Conservation (phyloP, 2,888 invertebrate species). For the Metopia argyrocephala region DNA sequence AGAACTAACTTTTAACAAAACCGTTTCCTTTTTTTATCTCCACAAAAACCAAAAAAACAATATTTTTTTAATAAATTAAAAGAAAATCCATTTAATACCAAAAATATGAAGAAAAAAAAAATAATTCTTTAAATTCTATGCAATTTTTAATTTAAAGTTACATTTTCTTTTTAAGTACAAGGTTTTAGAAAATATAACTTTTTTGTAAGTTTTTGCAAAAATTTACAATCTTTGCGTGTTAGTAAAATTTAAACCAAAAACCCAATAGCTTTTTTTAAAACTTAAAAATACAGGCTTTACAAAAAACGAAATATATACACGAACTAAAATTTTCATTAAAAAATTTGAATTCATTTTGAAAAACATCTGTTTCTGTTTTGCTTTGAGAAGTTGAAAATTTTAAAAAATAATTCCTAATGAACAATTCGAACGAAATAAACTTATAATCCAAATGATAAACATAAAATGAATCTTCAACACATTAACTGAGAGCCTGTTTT, state of each 20-base stretch:
- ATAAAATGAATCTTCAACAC: no score
- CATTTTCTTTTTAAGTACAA: background rate
- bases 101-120: constrained; percentile 34
- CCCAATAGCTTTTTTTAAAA: constrained; percentile 36
- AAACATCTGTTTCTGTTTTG: background rate
- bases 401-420: background rate
- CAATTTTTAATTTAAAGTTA: background rate
- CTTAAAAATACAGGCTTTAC: constrained; percentile 23
- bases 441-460: no score
- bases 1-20: constrained; percentile 78
- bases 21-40: constrained; percentile 56
- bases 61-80: constrained; percentile 11
- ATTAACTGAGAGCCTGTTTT: no score
- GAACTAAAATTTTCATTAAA: background rate
- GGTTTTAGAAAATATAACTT: constrained; percentile 2
- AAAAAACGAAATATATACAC: background rate
- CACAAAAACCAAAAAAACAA: constrained; percentile 20
- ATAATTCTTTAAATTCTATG: background rate
- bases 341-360: background rate
- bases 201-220: background rate
- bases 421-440: no score
- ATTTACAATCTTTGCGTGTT: constrained; percentile 49
- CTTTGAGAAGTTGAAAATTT: background rate
- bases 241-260: constrained; percentile 54
- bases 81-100: constrained; percentile 35